phyloP scores from a whole-genome alignment of 30 jellyfish, hydroid and myxozoan species.

The Mastigias papua region DNA sequence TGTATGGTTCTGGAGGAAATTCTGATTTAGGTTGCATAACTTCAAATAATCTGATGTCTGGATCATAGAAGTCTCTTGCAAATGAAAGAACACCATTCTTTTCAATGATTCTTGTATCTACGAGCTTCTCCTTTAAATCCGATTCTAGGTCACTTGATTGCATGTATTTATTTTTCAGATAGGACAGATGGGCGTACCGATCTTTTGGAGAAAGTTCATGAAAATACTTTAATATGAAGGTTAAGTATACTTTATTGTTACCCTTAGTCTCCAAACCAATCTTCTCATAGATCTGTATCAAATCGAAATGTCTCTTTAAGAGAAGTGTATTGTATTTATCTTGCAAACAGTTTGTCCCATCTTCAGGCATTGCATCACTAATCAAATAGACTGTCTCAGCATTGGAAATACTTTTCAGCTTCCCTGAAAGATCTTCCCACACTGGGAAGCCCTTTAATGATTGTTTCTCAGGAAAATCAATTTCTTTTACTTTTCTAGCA shows the following conservation, averaged over 20 bases:
- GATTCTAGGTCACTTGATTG: neutral
- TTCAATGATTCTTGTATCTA: slow-evolving; percentile 34
- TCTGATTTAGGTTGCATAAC: slow-evolving; percentile 28
- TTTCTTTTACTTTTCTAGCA: neutral
- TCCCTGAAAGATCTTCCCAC: slow-evolving; percentile 40
- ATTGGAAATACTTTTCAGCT: neutral
- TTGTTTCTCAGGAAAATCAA: neutral
- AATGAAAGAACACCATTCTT: slow-evolving; percentile 17
- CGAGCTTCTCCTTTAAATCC: neutral
- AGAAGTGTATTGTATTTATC: slow-evolving; percentile 4
- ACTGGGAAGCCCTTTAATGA: slow-evolving; percentile 1
- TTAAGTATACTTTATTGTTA: slow-evolving; percentile 9
- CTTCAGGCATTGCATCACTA: slow-evolving; percentile 5
- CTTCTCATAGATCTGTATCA: neutral
- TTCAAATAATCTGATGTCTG: slow-evolving; percentile 42
- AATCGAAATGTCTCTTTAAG: neutral
- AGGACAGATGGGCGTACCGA: slow-evolving; percentile 29
- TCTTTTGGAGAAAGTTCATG: slow-evolving; percentile 12
- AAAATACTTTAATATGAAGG: slow-evolving; percentile 24
- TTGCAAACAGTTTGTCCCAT: slow-evolving; percentile 19
- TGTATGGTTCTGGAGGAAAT: slow-evolving; percentile 63
- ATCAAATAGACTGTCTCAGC: slow-evolving; percentile 13
- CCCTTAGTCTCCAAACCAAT: slow-evolving; percentile 4
- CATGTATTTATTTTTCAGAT: slow-evolving; percentile 16
- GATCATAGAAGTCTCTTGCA: slow-evolving; percentile 62